phyloP scores from a whole-genome alignment of 2,797 vertebrate species.

The Oceanodroma leucorhoa region DNA sequence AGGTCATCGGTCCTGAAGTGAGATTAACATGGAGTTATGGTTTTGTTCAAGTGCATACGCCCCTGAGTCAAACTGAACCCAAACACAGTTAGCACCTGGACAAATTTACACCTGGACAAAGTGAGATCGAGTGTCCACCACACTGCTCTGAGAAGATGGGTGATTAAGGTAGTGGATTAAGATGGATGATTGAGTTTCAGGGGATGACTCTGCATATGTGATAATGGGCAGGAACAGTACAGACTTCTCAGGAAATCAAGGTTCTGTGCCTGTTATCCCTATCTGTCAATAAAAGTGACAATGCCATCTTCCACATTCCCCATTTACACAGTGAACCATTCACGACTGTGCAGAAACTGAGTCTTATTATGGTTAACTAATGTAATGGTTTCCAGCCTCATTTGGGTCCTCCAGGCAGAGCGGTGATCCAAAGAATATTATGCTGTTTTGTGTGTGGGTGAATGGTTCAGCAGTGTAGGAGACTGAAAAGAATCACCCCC shows the following conservation, averaged over 20 bases:
- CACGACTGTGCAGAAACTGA: neutral
- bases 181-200: neutral
- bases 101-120: neutral
- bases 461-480: rapidly evolving
- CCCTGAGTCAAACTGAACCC: neutral
- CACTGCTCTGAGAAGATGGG: neutral
- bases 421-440: neutral
- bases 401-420: neutral
- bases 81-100: neutral
- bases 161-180: neutral
- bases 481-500: neutral
- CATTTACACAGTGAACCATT: neutral
- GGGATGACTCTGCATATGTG: neutral
- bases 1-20: neutral
- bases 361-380: neutral
- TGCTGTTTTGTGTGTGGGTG: rapidly evolving
- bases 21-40: neutral
- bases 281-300: neutral
- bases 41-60: neutral
- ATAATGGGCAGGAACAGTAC: neutral
- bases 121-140: neutral
- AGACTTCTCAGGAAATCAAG: neutral
- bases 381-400: neutral
- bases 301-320: neutral
- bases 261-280: neutral